Evolutionary conservation across 2,888 invertebrate species (phyloP).

Genomic region (Catocala fraxini): DNA sequence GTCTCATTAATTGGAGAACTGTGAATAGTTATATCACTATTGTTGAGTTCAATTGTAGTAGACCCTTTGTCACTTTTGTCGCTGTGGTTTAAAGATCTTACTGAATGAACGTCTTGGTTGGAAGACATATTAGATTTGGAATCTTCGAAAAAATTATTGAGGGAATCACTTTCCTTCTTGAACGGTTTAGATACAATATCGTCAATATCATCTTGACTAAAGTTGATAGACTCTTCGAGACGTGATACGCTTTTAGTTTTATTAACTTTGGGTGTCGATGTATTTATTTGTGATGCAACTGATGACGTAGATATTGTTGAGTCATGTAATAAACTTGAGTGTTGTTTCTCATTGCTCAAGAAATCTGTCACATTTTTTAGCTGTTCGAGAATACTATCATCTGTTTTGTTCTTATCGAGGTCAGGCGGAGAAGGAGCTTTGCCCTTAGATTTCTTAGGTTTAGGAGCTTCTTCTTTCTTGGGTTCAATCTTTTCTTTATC

Average conservation of each 20-base stretch:
- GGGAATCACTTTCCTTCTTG: slow-evolving; percentile 81
- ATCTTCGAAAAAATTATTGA: slow-evolving; percentile 82
- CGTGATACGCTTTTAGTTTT: slow-evolving; percentile 74
- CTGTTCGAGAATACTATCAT: slow-evolving; percentile 82
- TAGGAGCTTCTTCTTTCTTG: slow-evolving; percentile 73
- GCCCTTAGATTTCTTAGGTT: slow-evolving; percentile 89
- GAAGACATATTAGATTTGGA: slow-evolving; percentile 83
- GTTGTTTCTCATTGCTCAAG: slow-evolving; percentile 77
- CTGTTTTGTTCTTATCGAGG: slow-evolving; percentile 79
- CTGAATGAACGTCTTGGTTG: slow-evolving; percentile 78
- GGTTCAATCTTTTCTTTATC: slow-evolving; percentile 70
- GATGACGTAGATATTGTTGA: slow-evolving; percentile 61
- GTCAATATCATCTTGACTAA: slow-evolving; percentile 85
- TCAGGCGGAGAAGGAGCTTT: slow-evolving; percentile 92
- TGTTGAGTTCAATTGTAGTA: slow-evolving; percentile 91
- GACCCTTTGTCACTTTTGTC: slow-evolving; percentile 85
- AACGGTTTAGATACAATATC: slow-evolving; percentile 85
- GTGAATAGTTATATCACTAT: slow-evolving; percentile 92
- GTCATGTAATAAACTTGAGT: slow-evolving; percentile 75
- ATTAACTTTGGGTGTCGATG: slow-evolving; percentile 83
- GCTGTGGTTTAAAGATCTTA: slow-evolving; percentile 80
- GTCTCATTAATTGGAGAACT: slow-evolving; percentile 89
- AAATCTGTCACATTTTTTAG: slow-evolving; percentile 77
- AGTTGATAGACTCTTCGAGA: slow-evolving; percentile 79
- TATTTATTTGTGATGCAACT: slow-evolving; percentile 69